These are phyloP conservation scores for Brachyalestes nurse DNA, from an alignment of 2,797 vertebrate species.

Conservation along the genomic window DNA sequence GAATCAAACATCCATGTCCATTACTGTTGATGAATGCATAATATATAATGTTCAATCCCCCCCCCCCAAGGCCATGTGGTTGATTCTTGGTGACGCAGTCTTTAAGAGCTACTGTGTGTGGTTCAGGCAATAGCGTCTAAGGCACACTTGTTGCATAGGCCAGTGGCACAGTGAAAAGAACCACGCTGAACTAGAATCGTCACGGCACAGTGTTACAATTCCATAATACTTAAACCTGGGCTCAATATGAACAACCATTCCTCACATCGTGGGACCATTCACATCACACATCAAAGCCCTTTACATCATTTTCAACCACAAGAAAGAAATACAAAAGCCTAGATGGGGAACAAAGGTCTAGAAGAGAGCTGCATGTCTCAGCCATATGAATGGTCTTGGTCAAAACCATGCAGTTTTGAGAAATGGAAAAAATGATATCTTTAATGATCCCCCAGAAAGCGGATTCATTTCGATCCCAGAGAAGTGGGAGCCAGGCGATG, in stretches of 20 bases:
- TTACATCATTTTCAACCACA: constrained; percentile 29
- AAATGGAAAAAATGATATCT: neutral
- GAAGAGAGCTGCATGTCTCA: neutral
- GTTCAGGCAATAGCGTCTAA: constrained; percentile 60
- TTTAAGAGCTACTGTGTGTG: constrained; percentile 28
- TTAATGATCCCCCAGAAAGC: constrained; percentile 29
- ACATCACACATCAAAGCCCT: constrained; percentile 36
- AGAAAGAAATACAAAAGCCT: constrained; percentile 25
- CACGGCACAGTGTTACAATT: constrained; percentile 68
- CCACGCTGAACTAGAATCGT: constrained; percentile 54
- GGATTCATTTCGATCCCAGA: constrained; percentile 11
- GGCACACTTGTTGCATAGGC: constrained; percentile 66
- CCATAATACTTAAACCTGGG: constrained; percentile 65
- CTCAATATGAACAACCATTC: constrained; percentile 54
- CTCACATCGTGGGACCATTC: constrained; percentile 56
- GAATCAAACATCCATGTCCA: constrained; percentile 59
- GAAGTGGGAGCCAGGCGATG: constrained; percentile 57
- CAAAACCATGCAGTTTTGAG: constrained; percentile 10
- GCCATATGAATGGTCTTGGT: neutral
- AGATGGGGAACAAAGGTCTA: constrained; percentile 1
- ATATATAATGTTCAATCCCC: constrained; percentile 20
- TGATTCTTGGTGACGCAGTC: constrained; percentile 21
- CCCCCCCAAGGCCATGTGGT: constrained; percentile 21
- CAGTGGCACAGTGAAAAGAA: constrained; percentile 57
- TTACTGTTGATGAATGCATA: constrained; percentile 49